Evolutionary conservation across 2,113 vertebrate genomes (phyloP), one percentile per base, ranked within the genome.

Genomic region (Atherinomorus stipes): DNA sequence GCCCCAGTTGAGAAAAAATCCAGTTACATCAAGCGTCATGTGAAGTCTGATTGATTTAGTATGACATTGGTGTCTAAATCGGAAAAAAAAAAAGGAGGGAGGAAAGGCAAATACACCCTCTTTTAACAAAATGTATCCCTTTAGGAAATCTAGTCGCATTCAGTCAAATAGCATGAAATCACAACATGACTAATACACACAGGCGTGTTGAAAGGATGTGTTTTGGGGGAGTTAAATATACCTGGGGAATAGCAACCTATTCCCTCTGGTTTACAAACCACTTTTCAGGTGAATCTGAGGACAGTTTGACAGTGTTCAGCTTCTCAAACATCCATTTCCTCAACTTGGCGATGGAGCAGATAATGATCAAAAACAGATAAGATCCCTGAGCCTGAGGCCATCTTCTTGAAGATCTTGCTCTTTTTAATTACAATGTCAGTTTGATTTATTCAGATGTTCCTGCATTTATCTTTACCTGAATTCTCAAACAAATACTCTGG

Each of bases 371-470:
- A 77, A 23, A 74, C 49, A 84, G 81, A 87, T 75, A 83, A 75
- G 28, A 68, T 42, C 63, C 52, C 22, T 26, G 2, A 49, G 80
- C 85, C 82, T 1, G 52, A 69, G 76, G 87, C 64, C 49, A 21
- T 56, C 40, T 40, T 1, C 52, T 60, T 38, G 52, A 54, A 78
- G 66, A 85, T 67, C 45, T n/a, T 40, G 45, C 47, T 7, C 63
- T 76, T 88, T 83, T 88, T 82, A 89, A 90, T 89, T 89, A 89
- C 19, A 51, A 11, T 81, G 85, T 88, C 87, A 89, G 1, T 54
- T 52, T 87, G 83, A 90, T 91, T 84, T 85, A 83, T 70, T 50
- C 71, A 71, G 51, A 77, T 15, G 10, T 53, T 64, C 31, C 65
- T 61, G 19, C 11, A 25, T 64, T 71, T 45, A 53, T 75, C 69